Evolutionary conservation across 2,113 vertebrate species (phyloP), one percentile per base, ranked within the genome.

Genomic region (Antigone vipio): DNA sequence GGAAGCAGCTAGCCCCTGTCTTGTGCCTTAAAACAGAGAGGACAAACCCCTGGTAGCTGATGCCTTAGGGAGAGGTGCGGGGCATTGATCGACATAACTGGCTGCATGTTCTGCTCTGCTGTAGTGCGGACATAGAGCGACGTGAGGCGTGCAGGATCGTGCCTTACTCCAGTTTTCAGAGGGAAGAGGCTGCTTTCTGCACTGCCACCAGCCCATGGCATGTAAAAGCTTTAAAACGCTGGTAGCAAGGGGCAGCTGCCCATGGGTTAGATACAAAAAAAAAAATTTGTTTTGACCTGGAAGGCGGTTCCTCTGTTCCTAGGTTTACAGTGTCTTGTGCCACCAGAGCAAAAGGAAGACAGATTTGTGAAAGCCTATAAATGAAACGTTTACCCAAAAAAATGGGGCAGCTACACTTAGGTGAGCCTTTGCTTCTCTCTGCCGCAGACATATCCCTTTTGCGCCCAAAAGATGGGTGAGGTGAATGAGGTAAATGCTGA

Each of bases 401-500:
- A 86, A 11, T 2, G 9, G 29, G 49, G 30, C 67, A 79, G 53
- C 35, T 82, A 26, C 23, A 64, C 12, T 90, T 77, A 40, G 0
- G 0, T 0, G 9, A 88, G 63, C 49, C 27, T 67, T 85, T 82
- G 34, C 58, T 68, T 89, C 62, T 92, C 58, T 55, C 40, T 82
- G 34, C 82, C 1, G 2, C 2, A 75, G 56, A 47, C 32, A 20
- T 16, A 52, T 53, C 30, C 20, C 40, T 89, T 59, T 27, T 0
- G 0, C 34, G 55, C 50, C 50, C 55, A n/a, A 69, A 93, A 86
- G 55, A 49, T 9, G 53, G 83, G 68, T 74, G 86, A 95, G 59
- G 91, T 95, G 63, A 84, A 77, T 0, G 12, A 92, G 45, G 63
- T 49, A 83, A 93, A 68, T 62, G 88, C 95, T 95, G 94, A 97